Conservation (phyloP, 2,888 invertebrate species). For the Epinotia demarniana region DNA sequence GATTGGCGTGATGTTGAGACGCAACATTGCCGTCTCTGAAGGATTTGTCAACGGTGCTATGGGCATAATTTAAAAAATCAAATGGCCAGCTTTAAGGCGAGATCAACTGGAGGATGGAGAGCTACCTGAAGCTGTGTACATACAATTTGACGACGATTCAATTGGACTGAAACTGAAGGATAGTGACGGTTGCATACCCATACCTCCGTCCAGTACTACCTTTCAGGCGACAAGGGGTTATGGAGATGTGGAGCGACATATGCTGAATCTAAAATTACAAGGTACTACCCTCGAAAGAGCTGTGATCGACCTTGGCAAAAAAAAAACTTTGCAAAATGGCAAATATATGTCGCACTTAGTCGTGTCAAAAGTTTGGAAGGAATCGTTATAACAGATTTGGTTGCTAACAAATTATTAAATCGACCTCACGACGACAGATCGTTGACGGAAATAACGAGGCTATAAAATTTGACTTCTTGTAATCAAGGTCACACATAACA, state of each 20-base stretch:
- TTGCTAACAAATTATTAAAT: neutral
- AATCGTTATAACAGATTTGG: neutral
- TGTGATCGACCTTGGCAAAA: too few relatives aligned
- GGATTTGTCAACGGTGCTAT: conserved; percentile 8
- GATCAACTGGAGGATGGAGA: conserved; percentile 15
- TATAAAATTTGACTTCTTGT: neutral
- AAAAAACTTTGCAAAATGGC: neutral
- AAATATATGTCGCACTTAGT: conserved; percentile 3
- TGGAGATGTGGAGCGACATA: conserved; percentile 10
- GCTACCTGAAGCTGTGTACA: conserved; percentile 4
- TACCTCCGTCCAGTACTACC: neutral
- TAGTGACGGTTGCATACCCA: conserved; percentile 1
- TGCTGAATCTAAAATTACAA: too few relatives aligned
- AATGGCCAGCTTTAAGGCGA: conserved; percentile 8
- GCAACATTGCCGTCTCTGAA: conserved; percentile 9
- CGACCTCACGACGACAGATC: neutral
- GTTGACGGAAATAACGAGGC: neutral
- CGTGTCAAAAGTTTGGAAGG: neutral
- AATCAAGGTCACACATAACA: too few relatives aligned
- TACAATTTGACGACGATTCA: conserved; percentile 3
- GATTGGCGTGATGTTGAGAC: neutral
- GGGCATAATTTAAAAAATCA: neutral
- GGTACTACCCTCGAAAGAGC: too few relatives aligned
- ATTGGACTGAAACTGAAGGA: neutral
- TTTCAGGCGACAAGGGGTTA: conserved; percentile 4